These are phyloP conservation scores for Anastrepha ludens DNA, from an alignment of 1,140 invertebrate species.

Conservation along the genomic window DNA sequence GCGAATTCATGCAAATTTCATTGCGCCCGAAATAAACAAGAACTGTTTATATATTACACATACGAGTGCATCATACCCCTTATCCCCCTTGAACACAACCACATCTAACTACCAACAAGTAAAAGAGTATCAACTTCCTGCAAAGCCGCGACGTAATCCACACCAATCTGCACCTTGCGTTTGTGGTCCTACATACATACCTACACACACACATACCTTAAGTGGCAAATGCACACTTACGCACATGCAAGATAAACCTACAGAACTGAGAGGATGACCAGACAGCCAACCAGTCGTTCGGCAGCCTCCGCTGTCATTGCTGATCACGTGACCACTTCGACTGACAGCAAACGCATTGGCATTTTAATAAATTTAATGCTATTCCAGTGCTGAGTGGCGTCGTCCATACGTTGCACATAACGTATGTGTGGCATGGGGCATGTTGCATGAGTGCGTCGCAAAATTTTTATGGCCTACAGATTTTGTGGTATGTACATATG, in stretches of 20 bases:
- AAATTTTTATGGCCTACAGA: neutral
- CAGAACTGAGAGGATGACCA: neutral
- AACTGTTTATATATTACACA: too few relatives aligned
- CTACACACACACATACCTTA: too few relatives aligned
- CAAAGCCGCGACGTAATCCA: constrained; percentile 11
- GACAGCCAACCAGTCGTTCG: neutral
- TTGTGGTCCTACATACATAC: neutral
- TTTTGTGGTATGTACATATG: neutral
- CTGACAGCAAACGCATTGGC: constrained; percentile 33
- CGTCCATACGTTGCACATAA: neutral
- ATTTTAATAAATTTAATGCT: constrained; percentile 31
- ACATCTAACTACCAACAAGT: neutral
- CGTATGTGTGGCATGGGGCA: neutral
- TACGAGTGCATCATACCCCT: neutral
- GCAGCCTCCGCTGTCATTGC: constrained; percentile 1
- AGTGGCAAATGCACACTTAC: too few relatives aligned
- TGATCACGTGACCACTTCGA: constrained; percentile 10
- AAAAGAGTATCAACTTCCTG: constrained; percentile 13
- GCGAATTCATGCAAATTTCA: neutral
- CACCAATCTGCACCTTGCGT: neutral
- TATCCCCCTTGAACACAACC: neutral
- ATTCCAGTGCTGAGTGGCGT: too few relatives aligned
- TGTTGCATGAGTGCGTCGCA: neutral
- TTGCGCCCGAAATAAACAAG: neutral
- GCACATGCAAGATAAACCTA: too few relatives aligned